Conservation (phyloP, 1,140 invertebrate genomes). For the Propsilocerus akamusi region DNA sequence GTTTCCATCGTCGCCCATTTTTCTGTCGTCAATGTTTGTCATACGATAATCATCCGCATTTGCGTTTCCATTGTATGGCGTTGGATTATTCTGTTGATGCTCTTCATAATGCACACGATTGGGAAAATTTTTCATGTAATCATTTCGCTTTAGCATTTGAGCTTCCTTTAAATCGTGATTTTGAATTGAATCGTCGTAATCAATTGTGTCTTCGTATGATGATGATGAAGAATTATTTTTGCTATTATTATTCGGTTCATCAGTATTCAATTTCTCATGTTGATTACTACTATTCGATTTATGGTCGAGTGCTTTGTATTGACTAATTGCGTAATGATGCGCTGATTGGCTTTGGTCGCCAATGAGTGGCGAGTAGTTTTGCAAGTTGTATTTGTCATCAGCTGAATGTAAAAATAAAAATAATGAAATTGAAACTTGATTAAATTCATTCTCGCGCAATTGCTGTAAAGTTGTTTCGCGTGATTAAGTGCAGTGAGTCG, state of each 20-base stretch:
- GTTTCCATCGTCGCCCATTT: constrained; percentile 12
- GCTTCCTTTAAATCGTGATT: not conserved
- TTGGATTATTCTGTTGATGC: constrained; percentile 4
- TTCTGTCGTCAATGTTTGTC: not conserved
- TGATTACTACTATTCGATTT: not conserved
- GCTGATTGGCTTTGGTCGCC: not conserved
- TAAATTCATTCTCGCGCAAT: not conserved
- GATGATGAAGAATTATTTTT: not conserved
- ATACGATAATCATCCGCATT: not conserved
- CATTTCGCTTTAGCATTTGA: not conserved
- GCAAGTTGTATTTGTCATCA: not conserved
- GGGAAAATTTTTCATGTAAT: not conserved
- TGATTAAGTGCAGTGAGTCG: too few species aligned
- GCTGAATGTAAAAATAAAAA: not conserved
- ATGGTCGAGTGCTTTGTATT: not conserved
- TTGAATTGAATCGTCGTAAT: not conserved
- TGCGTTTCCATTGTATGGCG: not conserved
- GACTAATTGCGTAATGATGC: not conserved
- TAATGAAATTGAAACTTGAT: not conserved
- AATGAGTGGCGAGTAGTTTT: not conserved
- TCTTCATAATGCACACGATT: constrained; percentile 1
- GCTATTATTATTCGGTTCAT: constrained; percentile 1
- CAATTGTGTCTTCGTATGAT: not conserved
- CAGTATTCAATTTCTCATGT: not conserved
- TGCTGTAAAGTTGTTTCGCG: not conserved